Base-by-base conservation (phyloP, 2,888 invertebrate genomes). In the Oscheius sp. region DNA sequence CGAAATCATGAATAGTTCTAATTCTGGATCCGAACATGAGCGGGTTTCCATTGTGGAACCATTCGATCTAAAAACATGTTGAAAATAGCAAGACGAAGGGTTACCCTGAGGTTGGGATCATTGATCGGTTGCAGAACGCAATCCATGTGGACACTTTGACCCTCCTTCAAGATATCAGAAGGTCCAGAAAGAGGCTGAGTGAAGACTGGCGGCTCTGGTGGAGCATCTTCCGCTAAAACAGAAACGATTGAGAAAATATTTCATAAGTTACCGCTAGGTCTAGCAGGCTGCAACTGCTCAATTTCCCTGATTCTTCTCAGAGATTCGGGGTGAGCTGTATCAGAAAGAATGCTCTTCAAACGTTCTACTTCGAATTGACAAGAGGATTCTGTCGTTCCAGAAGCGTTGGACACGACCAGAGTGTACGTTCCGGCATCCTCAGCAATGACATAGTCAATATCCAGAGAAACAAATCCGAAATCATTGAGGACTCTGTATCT, bases 1-100 rank as follows among this genome's bases (percentile, higher is more conserved):
- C 98, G 89, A 98, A 97, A 89, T 99, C 98, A 89, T 97, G 95
- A 93, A 96, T 95, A 12, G 96, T 95, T 55, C 95, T 95, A 89
- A 94, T 94, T 89, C 98, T 93, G 82, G 96, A 96, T 91, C 96
- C 97, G 69, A 84, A 84, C 74, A 81, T 81, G 49, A 91, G 88
- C 1, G 93, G 91, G 89, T 95, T 93, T 41, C 94, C 95, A 89
- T 99, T 95, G 89, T 94, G 95, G 92, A 95, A 95, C 95, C 95
- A 96, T 91, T 96, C 95, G 69, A 96, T 94, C 29, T 93, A 92
- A 96, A 71, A 45, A n/a, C 27, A 23, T 35, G 35, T 29, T 23
- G 2, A 43, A 2, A 16, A 16, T 18, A 13, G 18, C 58, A 21
- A 63, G 12, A 43, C 35, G 7, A 41, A 7, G 45, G 1, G 21